Evolutionary conservation across 2,113 vertebrate species (phyloP), one percentile per base, ranked within the genome.

Genomic region (Leucosticte australis): DNA sequence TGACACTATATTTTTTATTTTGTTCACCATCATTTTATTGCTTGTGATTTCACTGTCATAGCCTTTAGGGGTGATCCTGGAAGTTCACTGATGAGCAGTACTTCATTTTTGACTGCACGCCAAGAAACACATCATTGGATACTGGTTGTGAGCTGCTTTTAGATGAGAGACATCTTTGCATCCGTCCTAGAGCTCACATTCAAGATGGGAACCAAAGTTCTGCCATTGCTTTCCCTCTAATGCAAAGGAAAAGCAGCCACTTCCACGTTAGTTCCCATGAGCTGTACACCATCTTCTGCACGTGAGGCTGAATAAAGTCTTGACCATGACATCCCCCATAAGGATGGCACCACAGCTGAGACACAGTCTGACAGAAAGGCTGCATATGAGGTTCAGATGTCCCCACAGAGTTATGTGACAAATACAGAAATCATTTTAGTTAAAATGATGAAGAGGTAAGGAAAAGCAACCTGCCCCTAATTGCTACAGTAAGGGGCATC

Each of bases 271-370:
- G 11, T 28, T 89, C 33, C 47, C 27, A 39, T 17, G 44, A 94
- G 37, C 27, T 67, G 33, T 44, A 28, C 37, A 77, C 20, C 21
- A 69, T 28, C 10, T 50, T 24, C 11, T 23, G 30, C 42, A 50
- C 0, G 2, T 10, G 10, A 63, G 42, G 22, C 67, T 71, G 47
- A 84, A 21, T n/a, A 17, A 0, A 59, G 16, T 23, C 28, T 13
- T 74, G 46, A 91, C 14, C 41, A 30, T 5, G 5, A 46, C 23
- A 70, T 18, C 8, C 23, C 23, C 57, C 46, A 2, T 6, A 74
- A 83, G 11, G 7, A 50, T 0, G 1, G 15, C 19, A 64, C 27
- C 41, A 41, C 1, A 73, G 41, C 6, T 0, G 1, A 56, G 2
- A 4, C 5, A 59, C 35, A 26, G 42, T 37, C 39, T 63, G 13